Evolutionary conservation across 2,113 vertebrate species (phyloP).

Genomic region (Nycticebus coucang): DNA sequence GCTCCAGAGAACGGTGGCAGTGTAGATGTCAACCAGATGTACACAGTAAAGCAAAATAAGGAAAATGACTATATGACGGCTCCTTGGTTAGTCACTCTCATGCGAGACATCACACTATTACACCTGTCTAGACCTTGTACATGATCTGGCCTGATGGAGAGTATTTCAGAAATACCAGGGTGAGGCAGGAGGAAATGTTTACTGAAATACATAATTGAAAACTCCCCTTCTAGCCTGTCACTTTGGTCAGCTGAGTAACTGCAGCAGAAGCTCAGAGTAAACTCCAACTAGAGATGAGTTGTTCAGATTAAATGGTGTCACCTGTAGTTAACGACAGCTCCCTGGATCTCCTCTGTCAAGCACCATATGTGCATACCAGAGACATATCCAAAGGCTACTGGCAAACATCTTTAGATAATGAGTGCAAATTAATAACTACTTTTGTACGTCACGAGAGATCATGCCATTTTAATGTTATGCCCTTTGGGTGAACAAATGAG

Average conservation of each 20-base stretch:
- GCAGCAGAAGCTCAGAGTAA: conserved; percentile 22
- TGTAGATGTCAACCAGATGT: background rate
- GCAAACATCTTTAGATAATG: conserved; percentile 86
- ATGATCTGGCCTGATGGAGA: background rate
- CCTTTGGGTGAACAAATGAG: conserved; percentile 85
- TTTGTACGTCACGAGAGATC: conserved; percentile 87
- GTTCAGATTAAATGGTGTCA: conserved; percentile 44
- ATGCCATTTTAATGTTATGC: conserved; percentile 85
- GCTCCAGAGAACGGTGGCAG: background rate
- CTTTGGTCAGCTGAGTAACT: conserved; percentile 34
- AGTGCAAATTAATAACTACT: conserved; percentile 88
- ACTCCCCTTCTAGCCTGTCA: conserved; percentile 34
- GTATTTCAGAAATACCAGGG: conserved; percentile 39
- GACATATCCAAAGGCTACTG: conserved; percentile 83
- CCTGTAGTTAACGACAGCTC: conserved; percentile 64
- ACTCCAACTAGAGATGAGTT: background rate
- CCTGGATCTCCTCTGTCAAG: conserved; percentile 65
- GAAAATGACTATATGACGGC: background rate
- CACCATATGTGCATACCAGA: conserved; percentile 77
- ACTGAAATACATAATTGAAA: conserved; percentile 27
- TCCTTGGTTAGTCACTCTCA: background rate
- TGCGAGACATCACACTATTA: background rate
- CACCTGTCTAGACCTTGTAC: background rate
- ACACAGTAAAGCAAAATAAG: background rate
- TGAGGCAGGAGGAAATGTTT: conserved; percentile 39